A percentile compares a stretch with the other conserved stretches of the same genome.
phyloP scores from a whole-genome alignment of 2,797 vertebrate genomes.

The Erpetoichthys calabaricus region DNA sequence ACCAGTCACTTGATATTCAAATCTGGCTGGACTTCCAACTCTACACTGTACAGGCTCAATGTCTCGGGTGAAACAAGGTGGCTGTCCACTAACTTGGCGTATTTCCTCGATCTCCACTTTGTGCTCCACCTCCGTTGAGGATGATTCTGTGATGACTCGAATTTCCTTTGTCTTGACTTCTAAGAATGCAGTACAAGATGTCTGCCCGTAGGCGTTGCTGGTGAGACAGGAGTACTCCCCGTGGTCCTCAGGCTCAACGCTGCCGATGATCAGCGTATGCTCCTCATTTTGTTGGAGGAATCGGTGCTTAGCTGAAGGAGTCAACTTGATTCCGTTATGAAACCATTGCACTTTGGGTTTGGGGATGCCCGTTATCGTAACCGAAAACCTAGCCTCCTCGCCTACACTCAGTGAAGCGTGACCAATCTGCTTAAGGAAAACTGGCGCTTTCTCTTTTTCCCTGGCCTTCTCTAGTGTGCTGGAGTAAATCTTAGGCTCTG shows the following conservation, averaged over 20 bases:
- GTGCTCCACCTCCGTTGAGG: conserved; percentile 33
- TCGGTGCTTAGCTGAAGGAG: conserved; percentile 46
- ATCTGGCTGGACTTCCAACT: conserved; percentile 49
- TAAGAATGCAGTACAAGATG: conserved; percentile 59
- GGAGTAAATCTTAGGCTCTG: conserved; percentile 67
- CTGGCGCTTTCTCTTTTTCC: conserved; percentile 48
- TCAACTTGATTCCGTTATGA: conserved; percentile 55
- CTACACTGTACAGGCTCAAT: conserved; percentile 46
- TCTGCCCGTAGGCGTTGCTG: conserved; percentile 60
- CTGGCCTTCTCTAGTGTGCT: conserved; percentile 56
- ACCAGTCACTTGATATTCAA: conserved; percentile 54
- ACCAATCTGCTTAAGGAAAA: conserved; percentile 63
- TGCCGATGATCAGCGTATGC: conserved; percentile 64
- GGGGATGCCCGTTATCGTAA: conserved; percentile 62
- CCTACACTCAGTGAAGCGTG: conserved; percentile 48
- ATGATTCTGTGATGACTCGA: conserved; percentile 3
- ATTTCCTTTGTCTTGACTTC: conserved; percentile 39
- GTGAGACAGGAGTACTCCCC: conserved; percentile 74
- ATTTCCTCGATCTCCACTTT: conserved; percentile 47
- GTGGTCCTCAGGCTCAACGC: conserved; percentile 54
- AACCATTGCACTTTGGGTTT: conserved; percentile 76
- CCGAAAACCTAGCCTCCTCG: conserved; percentile 62
- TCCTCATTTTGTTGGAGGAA: conserved; percentile 64
- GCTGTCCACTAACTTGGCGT: conserved; percentile 47
- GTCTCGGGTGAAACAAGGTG: conserved; percentile 53